Conservation (phyloP, 2,797 vertebrate genomes). For the Sebastes iracundus region DNA sequence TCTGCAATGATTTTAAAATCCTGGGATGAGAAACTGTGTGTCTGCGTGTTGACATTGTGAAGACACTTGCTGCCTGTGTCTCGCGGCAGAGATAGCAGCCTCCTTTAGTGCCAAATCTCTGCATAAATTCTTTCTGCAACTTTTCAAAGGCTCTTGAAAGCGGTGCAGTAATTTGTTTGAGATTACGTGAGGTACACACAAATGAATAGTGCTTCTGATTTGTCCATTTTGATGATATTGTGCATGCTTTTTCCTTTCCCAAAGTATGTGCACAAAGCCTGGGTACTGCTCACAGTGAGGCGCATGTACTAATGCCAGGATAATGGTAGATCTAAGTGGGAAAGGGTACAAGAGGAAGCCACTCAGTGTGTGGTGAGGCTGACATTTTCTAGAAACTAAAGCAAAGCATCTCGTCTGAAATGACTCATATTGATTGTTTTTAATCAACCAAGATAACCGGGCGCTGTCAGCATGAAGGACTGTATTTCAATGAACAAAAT, state of each 20-base stretch:
- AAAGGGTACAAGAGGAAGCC: background rate
- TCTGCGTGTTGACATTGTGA: background rate
- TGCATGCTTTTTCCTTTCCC: background rate
- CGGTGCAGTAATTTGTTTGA: background rate
- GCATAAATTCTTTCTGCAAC: background rate
- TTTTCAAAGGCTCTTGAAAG: background rate
- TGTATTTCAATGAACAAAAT: background rate
- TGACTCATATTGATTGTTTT: background rate
- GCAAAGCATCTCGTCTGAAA: background rate
- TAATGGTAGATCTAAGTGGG: background rate
- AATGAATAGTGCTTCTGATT: background rate
- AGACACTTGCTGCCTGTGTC: conserved; percentile 1
- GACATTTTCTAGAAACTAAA: background rate
- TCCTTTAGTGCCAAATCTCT: conserved; percentile 2
- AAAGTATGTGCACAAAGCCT: background rate
- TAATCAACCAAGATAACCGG: background rate
- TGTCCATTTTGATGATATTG: background rate
- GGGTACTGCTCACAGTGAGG: background rate
- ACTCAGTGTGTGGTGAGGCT: background rate
- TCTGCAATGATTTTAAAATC: conserved; percentile 23
- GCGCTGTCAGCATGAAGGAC: background rate
- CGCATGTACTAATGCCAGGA: background rate
- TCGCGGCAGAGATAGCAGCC: background rate
- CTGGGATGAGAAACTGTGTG: conserved; percentile 1
- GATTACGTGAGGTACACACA: background rate